Base-by-base conservation (phyloP, 1,140 invertebrate species). In the Vanessa atalanta region DNA sequence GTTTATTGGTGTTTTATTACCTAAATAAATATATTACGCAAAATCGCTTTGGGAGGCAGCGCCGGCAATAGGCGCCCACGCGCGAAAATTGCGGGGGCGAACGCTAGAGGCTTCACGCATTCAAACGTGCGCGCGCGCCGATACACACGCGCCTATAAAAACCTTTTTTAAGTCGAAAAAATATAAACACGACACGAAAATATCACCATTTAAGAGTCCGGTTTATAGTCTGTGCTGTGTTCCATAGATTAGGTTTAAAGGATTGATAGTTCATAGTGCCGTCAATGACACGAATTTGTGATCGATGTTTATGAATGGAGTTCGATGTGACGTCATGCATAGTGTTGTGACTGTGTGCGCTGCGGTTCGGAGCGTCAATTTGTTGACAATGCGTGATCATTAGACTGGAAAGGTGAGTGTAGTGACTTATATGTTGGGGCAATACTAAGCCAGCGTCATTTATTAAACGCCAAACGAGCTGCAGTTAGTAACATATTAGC, bases 321-420 rank as follows among this genome's bases (percentile, higher is more conserved):
- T 86, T 87, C 87, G 86, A 88, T 87, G 88, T 91, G 89, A 92
- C 88, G 88, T 90, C 88, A 92, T 92, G 90, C 73, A 73, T 91
- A 91, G 89, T 90, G 89, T 87, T 91, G 89, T 89, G 89, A 83
- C 82, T 69, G 78, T 84, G 83, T 80, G 76, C 74, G 77, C 77
- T 79, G 77, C 77, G 76, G 74, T 73, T 76, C 77, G 79, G 82
- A 84, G 82, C 77, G 84, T 77, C 70, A 67, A 80, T 87, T 87
- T 85, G 85, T 84, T 89, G 88, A 92, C 90, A 89, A 91, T 91
- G 90, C 79, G 82, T 77, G 81, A 82, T 87, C 88, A 90, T 91
- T 92, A 92, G 88, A 90, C 80, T 82, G 76, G 83, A 88, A 89
- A 92, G 90, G 90, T 92, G 83, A 92, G 90, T 89, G 78, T 74